Evolutionary conservation across 2,113 vertebrate species (phyloP), one percentile per base, ranked within the genome.

Genomic region (Carassius auratus): DNA sequence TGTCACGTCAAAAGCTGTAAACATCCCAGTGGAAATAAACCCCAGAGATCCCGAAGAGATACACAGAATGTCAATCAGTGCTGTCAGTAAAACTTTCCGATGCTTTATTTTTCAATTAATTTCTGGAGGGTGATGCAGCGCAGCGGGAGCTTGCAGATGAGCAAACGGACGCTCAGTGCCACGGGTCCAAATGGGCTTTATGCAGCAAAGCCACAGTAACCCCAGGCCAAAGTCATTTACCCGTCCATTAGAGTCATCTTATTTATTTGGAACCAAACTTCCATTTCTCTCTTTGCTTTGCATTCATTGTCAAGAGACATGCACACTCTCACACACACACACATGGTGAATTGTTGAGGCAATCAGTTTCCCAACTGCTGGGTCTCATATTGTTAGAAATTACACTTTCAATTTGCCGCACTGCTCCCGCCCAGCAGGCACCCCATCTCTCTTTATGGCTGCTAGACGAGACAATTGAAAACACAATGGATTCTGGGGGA

Each of bases 351-450:
- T 89, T 88, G 90, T 88, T 62, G 80, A 89, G 89, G 90, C 92
- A 93, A 93, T 93, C 90, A 90, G 86, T 90, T 91, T 84, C 85
- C 87, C 84, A 38, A 90, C 92, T 15, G 86, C 92, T 92, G 92
- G 90, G 92, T 84, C 87, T 83, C 87, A 88, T 91, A 94, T 92
- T 95, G 91, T 93, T 88, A 90, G 92, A 94, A 95, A 95, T 94
- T 93, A 93, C 88, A 89, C 91, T 93, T 94, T 94, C 93, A 93
- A 93, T 95, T 92, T 94, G 90, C 90, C 80, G 83, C 62, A 62
- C 23, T 80, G 75, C 87, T 77, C 87, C 78, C 45, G 36, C 87
- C 84, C 88, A 90, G 85, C 84, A 79, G 91, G 87, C 88, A 59
- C 42, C 85, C 85, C 77, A 66, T 86, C 89, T 90, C 88, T 89